A percentile compares a stretch with the other conserved stretches of the same genome.
Conservation (phyloP, 2,888 invertebrate genomes). For the Didymodactylos carnosus region DNA sequence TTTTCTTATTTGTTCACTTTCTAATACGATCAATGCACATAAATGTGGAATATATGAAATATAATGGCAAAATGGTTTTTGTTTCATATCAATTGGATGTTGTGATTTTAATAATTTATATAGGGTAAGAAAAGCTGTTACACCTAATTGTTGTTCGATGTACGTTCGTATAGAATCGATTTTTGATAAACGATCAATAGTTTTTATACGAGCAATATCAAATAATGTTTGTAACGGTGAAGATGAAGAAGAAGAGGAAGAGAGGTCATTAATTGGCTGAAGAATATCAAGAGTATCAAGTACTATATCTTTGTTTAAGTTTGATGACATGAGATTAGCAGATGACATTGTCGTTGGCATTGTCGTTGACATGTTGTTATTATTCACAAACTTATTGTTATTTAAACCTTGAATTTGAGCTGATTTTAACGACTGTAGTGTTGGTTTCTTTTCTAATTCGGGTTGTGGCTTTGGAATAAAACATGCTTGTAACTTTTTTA, state of each 20-base stretch:
- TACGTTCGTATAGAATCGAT: not conserved
- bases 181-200: not conserved
- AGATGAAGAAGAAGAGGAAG: not conserved
- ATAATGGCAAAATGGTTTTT: not conserved
- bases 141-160: not conserved
- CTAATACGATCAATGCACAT: not conserved
- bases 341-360: no score
- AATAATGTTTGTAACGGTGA: not conserved
- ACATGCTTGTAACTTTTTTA: no score
- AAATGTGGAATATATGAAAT: not conserved
- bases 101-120: not conserved
- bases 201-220: not conserved
- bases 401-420: no score
- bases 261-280: not conserved
- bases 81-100: not conserved
- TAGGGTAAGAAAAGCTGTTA: not conserved
- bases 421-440: no score
- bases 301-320: no score
- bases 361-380: no score
- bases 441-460: no score
- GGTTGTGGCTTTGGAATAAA: no score
- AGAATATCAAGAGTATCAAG: not conserved
- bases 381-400: no score
- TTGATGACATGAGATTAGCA: no score
- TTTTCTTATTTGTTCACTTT: not conserved